These are phyloP conservation scores for Tragelaphus imberbis DNA, from an alignment of 2,113 vertebrate species.

Conservation along the genomic window DNA sequence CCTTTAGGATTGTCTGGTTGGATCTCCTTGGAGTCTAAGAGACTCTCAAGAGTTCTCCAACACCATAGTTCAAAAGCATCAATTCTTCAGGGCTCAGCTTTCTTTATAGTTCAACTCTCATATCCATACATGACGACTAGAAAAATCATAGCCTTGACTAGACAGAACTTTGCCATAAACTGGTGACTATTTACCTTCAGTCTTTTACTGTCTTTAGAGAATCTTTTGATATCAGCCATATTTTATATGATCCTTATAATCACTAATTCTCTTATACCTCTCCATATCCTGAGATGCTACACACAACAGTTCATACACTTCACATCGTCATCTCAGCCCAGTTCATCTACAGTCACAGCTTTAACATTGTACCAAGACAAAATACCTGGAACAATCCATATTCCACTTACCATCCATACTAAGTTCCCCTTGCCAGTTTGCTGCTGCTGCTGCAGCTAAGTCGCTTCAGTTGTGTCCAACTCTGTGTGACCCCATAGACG, in stretches of 20 bases:
- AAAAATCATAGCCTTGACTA: neutral
- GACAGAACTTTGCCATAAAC: neutral
- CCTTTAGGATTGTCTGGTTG: neutral
- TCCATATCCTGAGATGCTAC: neutral
- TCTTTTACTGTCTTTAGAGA: neutral
- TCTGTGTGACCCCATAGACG: too few species aligned
- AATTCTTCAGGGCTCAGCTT: neutral
- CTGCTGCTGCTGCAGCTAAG: neutral
- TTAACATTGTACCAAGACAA: neutral
- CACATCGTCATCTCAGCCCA: neutral
- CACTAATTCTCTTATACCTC: neutral
- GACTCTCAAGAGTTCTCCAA: neutral
- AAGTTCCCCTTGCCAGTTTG: neutral
- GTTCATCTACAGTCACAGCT: neutral
- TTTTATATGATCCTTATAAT: neutral
- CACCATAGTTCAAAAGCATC: neutral
- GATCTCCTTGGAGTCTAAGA: neutral
- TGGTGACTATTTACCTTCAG: neutral
- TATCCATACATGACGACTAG: neutral
- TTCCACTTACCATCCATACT: neutral
- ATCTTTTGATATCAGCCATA: neutral
- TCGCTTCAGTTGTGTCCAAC: too few species aligned
- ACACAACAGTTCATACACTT: neutral
- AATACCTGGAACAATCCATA: neutral
- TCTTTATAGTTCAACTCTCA: neutral